Evolutionary conservation across 2,113 vertebrate genomes (phyloP).

Genomic region (Boleophthalmus pectinirostris): DNA sequence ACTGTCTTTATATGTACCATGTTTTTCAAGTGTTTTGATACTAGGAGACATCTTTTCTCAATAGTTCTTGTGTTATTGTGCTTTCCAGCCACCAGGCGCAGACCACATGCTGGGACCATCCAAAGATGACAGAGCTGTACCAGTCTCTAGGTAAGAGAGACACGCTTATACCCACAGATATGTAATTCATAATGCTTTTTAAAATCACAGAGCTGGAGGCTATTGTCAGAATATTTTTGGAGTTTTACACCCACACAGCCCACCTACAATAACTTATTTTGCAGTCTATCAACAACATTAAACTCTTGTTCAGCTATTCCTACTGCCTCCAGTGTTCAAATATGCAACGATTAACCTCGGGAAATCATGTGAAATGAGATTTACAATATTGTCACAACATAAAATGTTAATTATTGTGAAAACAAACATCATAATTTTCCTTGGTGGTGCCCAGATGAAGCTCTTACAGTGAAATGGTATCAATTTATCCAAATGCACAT

Average conservation of each 20-base stretch:
- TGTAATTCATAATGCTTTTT: not conserved
- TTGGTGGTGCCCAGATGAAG: constrained; percentile 1
- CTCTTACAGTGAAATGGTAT: constrained; percentile 42
- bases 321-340: not conserved
- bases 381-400: too few species aligned
- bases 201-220: not conserved
- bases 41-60: not conserved
- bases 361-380: constrained; percentile 49
- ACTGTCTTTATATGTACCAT: not conserved
- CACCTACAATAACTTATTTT: constrained; percentile 5
- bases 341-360: constrained; percentile 23
- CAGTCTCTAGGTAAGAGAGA: constrained; percentile 85
- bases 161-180: not conserved
- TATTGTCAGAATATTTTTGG: not conserved
- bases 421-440: too few species aligned
- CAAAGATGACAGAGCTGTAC: constrained; percentile 95
- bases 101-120: constrained; percentile 95
- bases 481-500: not conserved
- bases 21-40: not conserved
- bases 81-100: constrained; percentile 89
- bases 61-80: constrained; percentile 22
- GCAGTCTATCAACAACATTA: constrained; percentile 13
- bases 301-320: not conserved
- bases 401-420: too few species aligned
- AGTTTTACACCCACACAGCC: not conserved